phyloP scores from a whole-genome alignment of 2,888 invertebrate species.

The Phlogophora meticulosa region DNA sequence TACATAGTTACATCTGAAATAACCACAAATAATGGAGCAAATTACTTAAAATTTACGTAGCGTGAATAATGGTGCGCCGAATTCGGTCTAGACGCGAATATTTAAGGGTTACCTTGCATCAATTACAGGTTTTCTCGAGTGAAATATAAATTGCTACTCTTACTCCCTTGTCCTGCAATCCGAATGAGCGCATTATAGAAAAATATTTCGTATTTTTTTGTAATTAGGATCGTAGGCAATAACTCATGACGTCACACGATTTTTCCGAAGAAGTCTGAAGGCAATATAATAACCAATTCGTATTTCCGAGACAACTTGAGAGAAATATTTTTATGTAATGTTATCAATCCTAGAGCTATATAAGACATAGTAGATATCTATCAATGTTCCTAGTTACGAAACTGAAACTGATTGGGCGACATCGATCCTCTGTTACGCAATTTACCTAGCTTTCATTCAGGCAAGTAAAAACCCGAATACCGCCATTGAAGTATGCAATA shows the following conservation, averaged over 20 bases:
- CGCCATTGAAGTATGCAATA: slow-evolving; percentile 31
- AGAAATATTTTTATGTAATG: slow-evolving; percentile 25
- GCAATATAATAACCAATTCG: background rate
- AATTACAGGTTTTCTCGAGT: slow-evolving; percentile 3
- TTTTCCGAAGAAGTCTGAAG: background rate
- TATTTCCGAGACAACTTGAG: background rate
- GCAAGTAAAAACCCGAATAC: slow-evolving; percentile 27
- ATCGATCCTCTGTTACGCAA: slow-evolving; percentile 41
- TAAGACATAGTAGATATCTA: background rate
- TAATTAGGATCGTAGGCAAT: slow-evolving; percentile 19
- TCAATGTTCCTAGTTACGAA: slow-evolving; percentile 11
- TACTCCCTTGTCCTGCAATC: background rate
- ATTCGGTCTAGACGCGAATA: slow-evolving; percentile 19
- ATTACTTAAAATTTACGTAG: slow-evolving; percentile 55
- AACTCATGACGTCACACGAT: background rate
- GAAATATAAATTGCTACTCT: slow-evolving; percentile 6
- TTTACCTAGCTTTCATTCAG: slow-evolving; percentile 30
- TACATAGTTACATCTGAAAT: slow-evolving; percentile 56
- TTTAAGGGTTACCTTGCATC: slow-evolving; percentile 21
- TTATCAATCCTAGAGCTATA: slow-evolving; percentile 12
- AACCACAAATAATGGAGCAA: slow-evolving; percentile 47
- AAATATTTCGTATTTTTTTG: slow-evolving; percentile 4
- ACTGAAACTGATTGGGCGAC: slow-evolving; percentile 28
- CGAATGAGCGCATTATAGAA: background rate
- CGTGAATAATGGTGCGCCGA: slow-evolving; percentile 27